Conservation (phyloP, 1,140 invertebrate species). For the Adelges cooleyi region DNA sequence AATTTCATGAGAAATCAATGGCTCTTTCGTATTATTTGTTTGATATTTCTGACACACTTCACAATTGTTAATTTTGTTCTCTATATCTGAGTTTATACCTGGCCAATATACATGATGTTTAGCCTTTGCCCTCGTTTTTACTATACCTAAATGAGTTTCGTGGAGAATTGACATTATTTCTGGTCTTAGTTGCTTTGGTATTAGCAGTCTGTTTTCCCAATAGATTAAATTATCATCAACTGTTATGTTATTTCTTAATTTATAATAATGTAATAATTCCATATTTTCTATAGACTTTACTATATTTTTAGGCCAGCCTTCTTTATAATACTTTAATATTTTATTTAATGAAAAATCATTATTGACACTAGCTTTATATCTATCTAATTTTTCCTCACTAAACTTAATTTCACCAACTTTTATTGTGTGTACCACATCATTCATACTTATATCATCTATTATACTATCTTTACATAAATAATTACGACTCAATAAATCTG, state of each 20-base stretch:
- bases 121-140: not conserved
- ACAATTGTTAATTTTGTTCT: not conserved
- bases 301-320: not conserved
- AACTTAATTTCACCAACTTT: not conserved
- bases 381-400: not conserved
- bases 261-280: constrained; percentile 7
- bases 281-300: not conserved
- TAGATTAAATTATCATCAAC: constrained; percentile 35
- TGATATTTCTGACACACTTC: not conserved
- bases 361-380: not conserved
- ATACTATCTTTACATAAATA: constrained; percentile 31
- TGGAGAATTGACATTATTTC: constrained; percentile 37
- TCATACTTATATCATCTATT: constrained; percentile 18
- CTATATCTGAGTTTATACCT: constrained; percentile 10
- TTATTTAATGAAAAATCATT: not conserved
- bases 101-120: not conserved
- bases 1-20: not conserved
- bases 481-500: constrained; percentile 30
- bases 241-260: constrained; percentile 29
- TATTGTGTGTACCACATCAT: not conserved
- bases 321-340: not conserved
- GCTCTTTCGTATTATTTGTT: not conserved
- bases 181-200: constrained; percentile 34
- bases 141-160: constrained; percentile 34
- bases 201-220: constrained; percentile 34